Percentiles rank a stretch among this genome's conserved stretches.
phyloP scores from a whole-genome alignment of 2,888 invertebrate genomes.

The Mythimna vitellina region DNA sequence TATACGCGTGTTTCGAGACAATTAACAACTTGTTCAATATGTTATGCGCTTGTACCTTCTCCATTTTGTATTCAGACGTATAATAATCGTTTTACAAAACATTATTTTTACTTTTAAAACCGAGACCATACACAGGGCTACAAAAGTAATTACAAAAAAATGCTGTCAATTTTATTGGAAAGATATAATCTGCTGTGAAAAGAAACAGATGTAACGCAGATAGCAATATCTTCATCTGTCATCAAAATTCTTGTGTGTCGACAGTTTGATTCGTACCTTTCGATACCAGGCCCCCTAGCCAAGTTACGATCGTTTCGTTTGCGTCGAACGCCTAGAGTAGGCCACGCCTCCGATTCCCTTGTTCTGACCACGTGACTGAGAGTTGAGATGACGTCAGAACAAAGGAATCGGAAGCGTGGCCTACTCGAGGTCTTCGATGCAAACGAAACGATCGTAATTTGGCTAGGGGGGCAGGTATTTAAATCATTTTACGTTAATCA shows the following conservation, averaged over 20 bases:
- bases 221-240: slow-evolving; percentile 12
- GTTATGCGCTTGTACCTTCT: neutral
- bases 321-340: too few relatives aligned
- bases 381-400: too few relatives aligned
- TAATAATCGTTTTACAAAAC: neutral
- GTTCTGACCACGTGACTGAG: too few relatives aligned
- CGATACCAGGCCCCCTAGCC: too few relatives aligned
- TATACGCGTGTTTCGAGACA: neutral
- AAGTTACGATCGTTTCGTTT: too few relatives aligned
- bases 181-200: neutral
- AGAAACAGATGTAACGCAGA: neutral
- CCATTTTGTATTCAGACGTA: neutral
- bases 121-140: neutral
- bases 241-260: neutral
- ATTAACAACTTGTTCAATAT: slow-evolving; percentile 8
- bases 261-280: too few relatives aligned
- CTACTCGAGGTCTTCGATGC: too few relatives aligned
- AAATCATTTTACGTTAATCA: too few relatives aligned
- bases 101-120: slow-evolving; percentile 10
- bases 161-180: neutral
- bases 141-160: neutral
- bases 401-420: too few relatives aligned
- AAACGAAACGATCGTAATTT: too few relatives aligned
- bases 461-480: too few relatives aligned
- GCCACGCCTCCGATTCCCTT: too few relatives aligned